Evolutionary conservation across 2,797 vertebrate genomes (phyloP), one percentile per base, ranked within the genome.

Genomic region (Leucoraja ocellata): DNA sequence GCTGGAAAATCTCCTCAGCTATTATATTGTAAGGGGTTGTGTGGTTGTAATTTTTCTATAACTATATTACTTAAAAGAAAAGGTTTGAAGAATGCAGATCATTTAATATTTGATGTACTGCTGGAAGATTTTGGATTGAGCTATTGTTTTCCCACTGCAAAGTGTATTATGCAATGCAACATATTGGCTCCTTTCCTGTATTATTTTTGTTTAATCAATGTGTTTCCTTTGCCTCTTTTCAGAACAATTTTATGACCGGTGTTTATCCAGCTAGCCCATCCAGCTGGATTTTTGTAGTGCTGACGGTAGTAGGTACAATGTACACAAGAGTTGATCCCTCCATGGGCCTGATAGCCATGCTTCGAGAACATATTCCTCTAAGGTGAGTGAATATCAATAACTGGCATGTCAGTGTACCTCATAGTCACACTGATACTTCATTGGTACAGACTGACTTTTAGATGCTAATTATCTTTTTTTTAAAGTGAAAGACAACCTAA

Each of bases 251-350:
- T 94, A 95, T 98, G 94, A 97, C 96, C 0, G 98, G 98, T 0
- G 97, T 98, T 4, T 98, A 98, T 94, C 98, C 98, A 0, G 98
- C 98, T 1, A 98, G 97, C 93, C 97, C 98, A 0, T 97, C 97
- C 94, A 98, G 98, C 93, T 98, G 98, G 98, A 96, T 99, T 0
- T 98, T 99, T 94, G 98, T 99, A 93, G 97, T 98, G 93, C 97
- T 97, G 28, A 97, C 98, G 0, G 98, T 99, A 94, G 95, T 98
- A 95, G 97, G 97, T 18, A 97, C 98, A 28, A 97, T 98, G 96
- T 98, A 98, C 95, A 97, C 98, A 0, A 98, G 98, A 94, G 97
- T 98, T 0, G 98, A 99, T 93, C 98, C 98, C 58, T 99, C 98
- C 94, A 97, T 98, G 96, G 98, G 98, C 78, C 97, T 99, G 94